phyloP scores from a whole-genome alignment of 2,113 vertebrate species.

The Sakesphorus luctuosus region DNA sequence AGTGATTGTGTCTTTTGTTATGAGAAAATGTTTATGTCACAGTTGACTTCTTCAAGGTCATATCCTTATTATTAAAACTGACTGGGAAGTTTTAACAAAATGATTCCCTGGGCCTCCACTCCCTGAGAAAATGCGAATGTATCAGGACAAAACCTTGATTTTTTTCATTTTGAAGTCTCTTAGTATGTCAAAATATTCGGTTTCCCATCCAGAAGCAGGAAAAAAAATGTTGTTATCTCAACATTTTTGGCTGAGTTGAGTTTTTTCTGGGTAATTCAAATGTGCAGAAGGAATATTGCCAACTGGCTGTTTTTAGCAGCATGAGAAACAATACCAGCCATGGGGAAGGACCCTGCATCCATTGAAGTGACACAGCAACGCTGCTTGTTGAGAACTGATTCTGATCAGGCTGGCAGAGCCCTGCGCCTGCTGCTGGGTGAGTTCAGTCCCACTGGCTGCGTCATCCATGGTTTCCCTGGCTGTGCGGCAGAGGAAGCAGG shows the following conservation, averaged over 20 bases:
- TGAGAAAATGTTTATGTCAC: not conserved
- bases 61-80: not conserved
- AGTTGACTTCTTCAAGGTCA: not conserved
- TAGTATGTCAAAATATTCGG: not conserved
- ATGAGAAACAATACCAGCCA: not conserved
- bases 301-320: conserved; percentile 1
- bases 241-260: not conserved
- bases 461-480: not conserved
- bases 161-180: not conserved
- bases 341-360: not conserved
- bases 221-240: not conserved
- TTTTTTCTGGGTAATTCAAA: conserved; percentile 23
- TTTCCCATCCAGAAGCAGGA: not conserved
- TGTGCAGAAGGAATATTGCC: not conserved
- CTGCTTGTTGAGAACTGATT: not conserved
- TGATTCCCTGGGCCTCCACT: not conserved
- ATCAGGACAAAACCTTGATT: not conserved
- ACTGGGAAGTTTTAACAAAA: not conserved
- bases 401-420: not conserved
- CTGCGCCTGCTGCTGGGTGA: not conserved
- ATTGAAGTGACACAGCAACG: not conserved
- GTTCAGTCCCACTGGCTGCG: not conserved
- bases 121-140: not conserved
- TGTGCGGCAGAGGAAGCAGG: not conserved
- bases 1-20: not conserved